Evolutionary conservation across 2,797 vertebrate species (phyloP).

Genomic region (Enteromius trimaculatus): DNA sequence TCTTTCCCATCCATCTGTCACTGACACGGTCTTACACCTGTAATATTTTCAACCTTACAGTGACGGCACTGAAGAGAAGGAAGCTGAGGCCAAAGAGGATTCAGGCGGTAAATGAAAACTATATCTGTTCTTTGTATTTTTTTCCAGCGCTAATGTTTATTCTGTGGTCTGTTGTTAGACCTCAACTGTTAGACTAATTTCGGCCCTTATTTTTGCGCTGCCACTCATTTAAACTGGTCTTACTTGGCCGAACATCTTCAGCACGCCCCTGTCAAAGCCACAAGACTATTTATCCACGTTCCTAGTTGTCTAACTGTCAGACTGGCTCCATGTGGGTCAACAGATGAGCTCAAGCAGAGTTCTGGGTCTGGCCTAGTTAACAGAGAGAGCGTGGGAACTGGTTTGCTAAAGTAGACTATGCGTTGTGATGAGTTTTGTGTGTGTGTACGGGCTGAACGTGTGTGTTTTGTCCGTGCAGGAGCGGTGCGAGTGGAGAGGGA

Average conservation of each 20-base stretch:
- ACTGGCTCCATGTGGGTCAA: constrained; percentile 50
- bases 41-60: constrained; percentile 75
- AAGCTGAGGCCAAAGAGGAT: constrained; percentile 83
- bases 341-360: constrained; percentile 55
- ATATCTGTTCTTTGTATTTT: constrained; percentile 4
- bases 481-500: constrained; percentile 73
- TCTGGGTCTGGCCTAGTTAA: constrained; percentile 50
- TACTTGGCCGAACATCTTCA: constrained; percentile 68
- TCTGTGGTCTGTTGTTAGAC: constrained; percentile 25
- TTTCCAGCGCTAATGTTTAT: not conserved
- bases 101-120: constrained; percentile 79
- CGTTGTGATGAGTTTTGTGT: constrained; percentile 32
- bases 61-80: constrained; percentile 91
- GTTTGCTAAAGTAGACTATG: constrained; percentile 51
- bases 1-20: constrained; percentile 59
- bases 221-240: constrained; percentile 55
- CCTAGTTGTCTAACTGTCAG: constrained; percentile 59
- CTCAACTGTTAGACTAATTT: constrained; percentile 32
- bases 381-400: constrained; percentile 63
- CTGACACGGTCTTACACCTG: constrained; percentile 57
- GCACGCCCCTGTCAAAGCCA: constrained; percentile 68
- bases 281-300: constrained; percentile 70
- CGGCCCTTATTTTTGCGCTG: constrained; percentile 28
- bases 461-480: constrained; percentile 70
- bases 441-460: not conserved